Conservation (phyloP, 35 echinoderm and acorn worm species). For the Anneissia japonica region DNA sequence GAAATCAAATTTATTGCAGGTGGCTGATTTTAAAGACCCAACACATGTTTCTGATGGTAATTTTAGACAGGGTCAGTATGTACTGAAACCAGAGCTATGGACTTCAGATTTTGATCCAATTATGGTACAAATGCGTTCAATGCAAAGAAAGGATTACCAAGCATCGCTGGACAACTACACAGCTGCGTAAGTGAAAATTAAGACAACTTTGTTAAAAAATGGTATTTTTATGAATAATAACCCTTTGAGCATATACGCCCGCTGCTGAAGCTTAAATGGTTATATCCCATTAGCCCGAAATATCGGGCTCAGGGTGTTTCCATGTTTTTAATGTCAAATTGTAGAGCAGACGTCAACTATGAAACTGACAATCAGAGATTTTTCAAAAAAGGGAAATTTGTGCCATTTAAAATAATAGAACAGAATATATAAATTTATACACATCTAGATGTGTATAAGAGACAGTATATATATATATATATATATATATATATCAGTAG, state of each 20-base stretch:
- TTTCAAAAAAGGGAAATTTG: no score
- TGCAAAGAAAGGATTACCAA: slow-evolving; percentile 92
- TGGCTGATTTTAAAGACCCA: slow-evolving; percentile 72
- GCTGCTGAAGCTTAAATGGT: background rate
- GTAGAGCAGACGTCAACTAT: no score
- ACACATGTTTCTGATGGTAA: slow-evolving; percentile 47
- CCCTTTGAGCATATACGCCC: background rate
- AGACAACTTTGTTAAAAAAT: background rate
- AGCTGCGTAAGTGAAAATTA: slow-evolving; percentile 50
- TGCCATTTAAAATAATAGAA: no score
- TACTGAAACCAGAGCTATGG: slow-evolving; percentile 71
- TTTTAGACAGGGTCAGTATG: slow-evolving; percentile 75
- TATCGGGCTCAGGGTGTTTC: background rate
- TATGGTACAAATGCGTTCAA: slow-evolving; percentile 62
- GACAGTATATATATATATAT: no score
- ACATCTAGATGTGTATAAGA: no score
- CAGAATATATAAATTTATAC: no score
- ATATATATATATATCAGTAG: no score
- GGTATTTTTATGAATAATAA: background rate
- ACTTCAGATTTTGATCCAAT: slow-evolving; percentile 76
- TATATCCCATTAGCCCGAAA: background rate
- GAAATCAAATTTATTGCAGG: slow-evolving; percentile 25
- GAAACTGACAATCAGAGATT: no score
- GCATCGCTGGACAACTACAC: slow-evolving; percentile 78
- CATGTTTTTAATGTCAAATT: no score